Evolutionary conservation across 2,797 vertebrate genomes (phyloP).

Genomic region (Macrochelys suwanniensis): DNA sequence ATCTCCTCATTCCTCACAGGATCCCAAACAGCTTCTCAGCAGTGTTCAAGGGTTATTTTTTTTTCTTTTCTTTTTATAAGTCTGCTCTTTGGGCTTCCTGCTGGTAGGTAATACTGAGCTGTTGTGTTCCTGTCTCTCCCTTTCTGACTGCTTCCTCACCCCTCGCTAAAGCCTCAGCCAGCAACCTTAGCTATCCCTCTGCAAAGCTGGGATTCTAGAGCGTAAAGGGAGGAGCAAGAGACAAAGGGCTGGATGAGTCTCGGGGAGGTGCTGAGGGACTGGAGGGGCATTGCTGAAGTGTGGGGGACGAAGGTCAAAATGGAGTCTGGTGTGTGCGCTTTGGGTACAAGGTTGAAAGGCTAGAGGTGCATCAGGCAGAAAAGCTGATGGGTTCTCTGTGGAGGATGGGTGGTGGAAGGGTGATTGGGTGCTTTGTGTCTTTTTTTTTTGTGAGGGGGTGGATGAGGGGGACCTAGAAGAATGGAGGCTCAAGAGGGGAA

Average conservation of each 20-base stretch:
- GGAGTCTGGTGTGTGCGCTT: neutral
- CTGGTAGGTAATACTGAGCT: neutral
- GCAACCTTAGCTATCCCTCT: neutral
- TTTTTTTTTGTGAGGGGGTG: neutral
- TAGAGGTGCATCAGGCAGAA: neutral
- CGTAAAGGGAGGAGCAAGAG: neutral
- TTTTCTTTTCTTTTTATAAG: neutral
- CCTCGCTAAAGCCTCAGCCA: neutral
- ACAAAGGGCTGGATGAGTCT: neutral
- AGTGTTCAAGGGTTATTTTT: neutral
- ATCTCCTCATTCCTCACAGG: neutral
- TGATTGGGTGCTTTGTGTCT: neutral
- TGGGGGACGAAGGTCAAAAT: neutral
- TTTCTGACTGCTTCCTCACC: neutral
- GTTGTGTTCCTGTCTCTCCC: neutral
- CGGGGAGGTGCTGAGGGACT: neutral
- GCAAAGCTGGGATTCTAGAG: neutral
- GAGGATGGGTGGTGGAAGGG: neutral
- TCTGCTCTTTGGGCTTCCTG: neutral
- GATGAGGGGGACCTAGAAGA: neutral
- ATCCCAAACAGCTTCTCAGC: neutral
- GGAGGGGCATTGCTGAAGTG: neutral
- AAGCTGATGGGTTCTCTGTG: neutral
- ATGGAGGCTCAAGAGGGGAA: neutral
- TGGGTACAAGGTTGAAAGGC: neutral